Base-by-base conservation (phyloP, 2,113 vertebrate genomes). In the Pelecanoides urinatrix region DNA sequence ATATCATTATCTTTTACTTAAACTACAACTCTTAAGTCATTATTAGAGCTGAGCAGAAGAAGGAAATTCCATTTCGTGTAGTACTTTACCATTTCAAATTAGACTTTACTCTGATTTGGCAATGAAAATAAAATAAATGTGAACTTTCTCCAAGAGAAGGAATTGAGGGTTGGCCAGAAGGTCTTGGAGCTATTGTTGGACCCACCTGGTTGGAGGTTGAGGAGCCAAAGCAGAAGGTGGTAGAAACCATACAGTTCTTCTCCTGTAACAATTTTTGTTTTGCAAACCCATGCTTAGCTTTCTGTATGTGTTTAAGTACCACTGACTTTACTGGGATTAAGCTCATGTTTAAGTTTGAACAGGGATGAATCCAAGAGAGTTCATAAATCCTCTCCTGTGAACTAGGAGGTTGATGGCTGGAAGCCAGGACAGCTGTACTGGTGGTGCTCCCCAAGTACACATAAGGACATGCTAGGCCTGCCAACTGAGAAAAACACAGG, bases 51-150 rank as follows among this genome's bases (percentile, higher is more conserved):
- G 50, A 17, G 40, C 36, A 62, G 71, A 93, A 84, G 45, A 78
- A 92, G 26, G 38, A 92, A 94, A 92, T 94, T 94, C 59, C 55
- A 67, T 74, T 94, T 91, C 45, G 49, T 70, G 36, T 38, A 92
- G 27, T 79, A 47, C 59, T 95, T 94, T 66, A 27, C 29, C 55
- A 59, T 94, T 95, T 95, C 45, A 92, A 86, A 86, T 80, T 63
- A 86, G 20, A 56, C 40, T 71, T 75, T 47, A 34, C 22, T 79
- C 62, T 52, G 55, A 80, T 88, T 55, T 92, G 68, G 56, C 80
- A 86, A 53, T 30, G 27, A 83, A 92, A 90, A 65, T 45, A 82
- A 79, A 88, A 82, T 36, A 83, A 88, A 90, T 13, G 16, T 63
- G 34, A 88, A 67, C 52, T 77, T 92, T 59, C 49, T 94, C 44